These are phyloP conservation scores for Noctuana brunneofusca DNA, from an alignment of 2,888 invertebrate genomes.

Conservation along the genomic window DNA sequence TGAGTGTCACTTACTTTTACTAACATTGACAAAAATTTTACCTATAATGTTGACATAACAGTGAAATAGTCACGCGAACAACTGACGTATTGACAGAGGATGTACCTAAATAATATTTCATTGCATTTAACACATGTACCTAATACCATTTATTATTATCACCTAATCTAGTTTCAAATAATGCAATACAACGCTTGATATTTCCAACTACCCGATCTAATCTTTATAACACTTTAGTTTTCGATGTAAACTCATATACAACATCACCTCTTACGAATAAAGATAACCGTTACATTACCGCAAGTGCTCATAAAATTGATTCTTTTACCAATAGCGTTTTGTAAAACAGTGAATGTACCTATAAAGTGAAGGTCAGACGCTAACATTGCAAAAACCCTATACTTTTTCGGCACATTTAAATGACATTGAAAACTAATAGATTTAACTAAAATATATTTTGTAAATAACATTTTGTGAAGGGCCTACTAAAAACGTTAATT, in stretches of 20 bases:
- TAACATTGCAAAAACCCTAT: conserved; percentile 45
- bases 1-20: too few relatives aligned
- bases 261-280: not conserved
- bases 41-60: too few relatives aligned
- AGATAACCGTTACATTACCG: conserved; percentile 1
- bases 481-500: conserved; percentile 40
- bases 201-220: not conserved
- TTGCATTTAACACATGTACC: too few relatives aligned
- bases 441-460: conserved; percentile 37
- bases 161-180: too few relatives aligned
- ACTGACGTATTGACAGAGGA: too few relatives aligned
- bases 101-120: too few relatives aligned
- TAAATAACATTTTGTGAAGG: conserved; percentile 40
- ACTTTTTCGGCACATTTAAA: conserved; percentile 55
- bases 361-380: conserved; percentile 51
- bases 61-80: too few relatives aligned
- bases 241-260: not conserved
- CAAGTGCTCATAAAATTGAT: conserved; percentile 3
- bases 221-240: not conserved
- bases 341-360: conserved; percentile 57
- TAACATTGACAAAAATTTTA: too few relatives aligned
- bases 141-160: too few relatives aligned
- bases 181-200: not conserved
- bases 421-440: conserved; percentile 60
- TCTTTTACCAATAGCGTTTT: conserved; percentile 21